Base-by-base conservation (phyloP, 1,140 invertebrate genomes). In the Daktulosphaira vitifoliae region DNA sequence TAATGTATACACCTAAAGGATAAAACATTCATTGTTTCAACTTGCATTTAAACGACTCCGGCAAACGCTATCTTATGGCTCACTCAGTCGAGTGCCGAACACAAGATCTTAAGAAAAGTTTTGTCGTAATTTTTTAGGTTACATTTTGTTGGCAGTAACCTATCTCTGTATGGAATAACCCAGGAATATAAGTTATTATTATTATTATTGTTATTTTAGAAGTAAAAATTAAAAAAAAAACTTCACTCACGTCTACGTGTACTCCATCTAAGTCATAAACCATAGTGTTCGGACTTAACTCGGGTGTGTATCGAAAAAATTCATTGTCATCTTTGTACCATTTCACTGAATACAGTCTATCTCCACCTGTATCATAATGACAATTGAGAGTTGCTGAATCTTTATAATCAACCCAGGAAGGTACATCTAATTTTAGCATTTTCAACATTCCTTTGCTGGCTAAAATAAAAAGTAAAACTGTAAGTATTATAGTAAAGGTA, bases 281-380 rank as follows among this genome's bases (percentile, higher is more conserved):
- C 71, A 82, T 77, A 37, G 78, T 80, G 16, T 82, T 79, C 56
- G 84, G 84, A 70, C 77, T 76, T 70, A 84, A 81, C 64, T 82
- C 73, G 0, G 82, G 82, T 72, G 78, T 77, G 71, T 74, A 84
- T 68, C 81, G 76, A 72, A 80, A 84, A 73, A 85, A 84, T 70
- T 84, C 80, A 6, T 73, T 68, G 11, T 77, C 77, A 67, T 83
- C 81, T 71, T 83, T 84, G 75, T 82, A 83, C 84, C 84, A 85
- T 70, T 81, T 84, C 15, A 84, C 79, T 2, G 81, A 82, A 70
- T 84, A 84, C n/a, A 72, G 48, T 23, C 66, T 71, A 15, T 52
- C 65, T 2, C 54, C 49, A 8, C 68, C 69, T 9, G 69, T 33
- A 37, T 70, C 69, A 54, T 68, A 72, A 23, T 66, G 62, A 42